Base-by-base conservation (phyloP, 2,797 vertebrate genomes). In the Eulemur mongoz region DNA sequence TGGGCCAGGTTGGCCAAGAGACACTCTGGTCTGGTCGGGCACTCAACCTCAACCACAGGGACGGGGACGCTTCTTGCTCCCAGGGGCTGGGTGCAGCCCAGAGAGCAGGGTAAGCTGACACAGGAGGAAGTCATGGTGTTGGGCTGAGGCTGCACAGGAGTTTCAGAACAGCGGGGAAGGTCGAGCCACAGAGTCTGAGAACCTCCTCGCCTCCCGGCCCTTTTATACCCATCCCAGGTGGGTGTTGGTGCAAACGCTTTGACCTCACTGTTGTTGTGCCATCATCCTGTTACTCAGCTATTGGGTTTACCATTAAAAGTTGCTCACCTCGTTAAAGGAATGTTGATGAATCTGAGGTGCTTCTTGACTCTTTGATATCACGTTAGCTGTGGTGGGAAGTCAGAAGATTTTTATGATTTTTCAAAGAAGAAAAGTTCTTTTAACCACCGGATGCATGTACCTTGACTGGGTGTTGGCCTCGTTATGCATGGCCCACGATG, bases 261-360 rank as follows among this genome's bases (percentile, higher is more conserved):
- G 95, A 65, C 84, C 76, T 95, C 59, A 40, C 59, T 89, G 63
- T 57, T 63, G 50, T 30, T 67, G 69, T 45, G 25, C 23, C 3
- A 35, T 78, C 67, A 79, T 76, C 88, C 61, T 82, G 61, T 96
- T 93, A 95, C 73, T 95, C 89, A 93, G 92, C 43, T 95, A 40
- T 48, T 50, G 50, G 38, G 67, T 94, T 89, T 73, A 38, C 75
- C 18, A 75, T 69, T 61, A 76, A 38, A 90, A 67, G 65, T 82
- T 90, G 73, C 67, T 92, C 4, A 20, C 48, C 82, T 94, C 78
- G 7, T 95, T 76, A 96, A 95, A 95, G 45, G 4, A 85, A 93
- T 38, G 75, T n/a, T 88, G 81, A 88, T 23, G 67, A 89, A 88
- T 54, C 65, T 52, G 25, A 84, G 80, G 23, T 73, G 73, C 22